Percentiles rank a stretch among this genome's conserved stretches.
These are phyloP conservation scores for Forbesichthys agassizii DNA, from an alignment of 2,113 vertebrate species.

Conservation along the genomic window DNA sequence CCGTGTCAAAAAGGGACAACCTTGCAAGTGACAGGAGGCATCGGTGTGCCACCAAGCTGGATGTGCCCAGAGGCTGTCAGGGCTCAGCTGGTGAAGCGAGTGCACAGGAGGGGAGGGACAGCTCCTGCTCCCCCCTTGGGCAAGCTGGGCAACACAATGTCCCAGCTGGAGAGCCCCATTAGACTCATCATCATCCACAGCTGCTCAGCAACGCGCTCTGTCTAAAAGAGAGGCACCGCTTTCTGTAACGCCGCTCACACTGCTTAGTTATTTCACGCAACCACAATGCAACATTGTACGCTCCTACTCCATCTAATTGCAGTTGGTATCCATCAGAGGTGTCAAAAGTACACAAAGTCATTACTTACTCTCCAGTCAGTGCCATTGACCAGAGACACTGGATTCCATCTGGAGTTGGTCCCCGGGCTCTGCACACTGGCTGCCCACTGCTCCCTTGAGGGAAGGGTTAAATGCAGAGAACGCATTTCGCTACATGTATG, in stretches of 20 bases:
- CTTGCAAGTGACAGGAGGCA: neutral
- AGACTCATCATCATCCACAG: slow-evolving; percentile 53
- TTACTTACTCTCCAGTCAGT: too few relatives aligned
- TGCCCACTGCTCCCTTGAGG: too few relatives aligned
- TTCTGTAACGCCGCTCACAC: neutral
- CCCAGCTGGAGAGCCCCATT: slow-evolving; percentile 48
- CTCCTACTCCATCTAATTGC: too few relatives aligned
- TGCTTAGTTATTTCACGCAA: neutral
- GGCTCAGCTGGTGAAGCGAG: slow-evolving; percentile 44
- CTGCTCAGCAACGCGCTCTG: slow-evolving; percentile 39
- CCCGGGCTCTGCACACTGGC: too few relatives aligned
- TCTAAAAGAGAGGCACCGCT: slow-evolving; percentile 5
- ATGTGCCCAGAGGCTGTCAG: neutral
- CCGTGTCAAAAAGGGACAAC: slow-evolving; percentile 16
- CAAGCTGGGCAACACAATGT: slow-evolving; percentile 26
- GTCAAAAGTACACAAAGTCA: too few relatives aligned
- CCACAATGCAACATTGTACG: too few relatives aligned
- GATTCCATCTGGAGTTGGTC: too few relatives aligned
- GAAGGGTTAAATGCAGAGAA: too few relatives aligned
- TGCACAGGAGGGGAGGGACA: neutral
- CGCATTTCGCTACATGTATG: too few relatives aligned
- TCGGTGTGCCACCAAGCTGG: neutral
- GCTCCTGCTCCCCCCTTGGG: neutral
- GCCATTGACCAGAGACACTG: too few relatives aligned
- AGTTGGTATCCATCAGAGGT: too few relatives aligned